Evolutionary conservation across 23 tunicate genomes (phyloP).

Genomic region (Styela clava): DNA sequence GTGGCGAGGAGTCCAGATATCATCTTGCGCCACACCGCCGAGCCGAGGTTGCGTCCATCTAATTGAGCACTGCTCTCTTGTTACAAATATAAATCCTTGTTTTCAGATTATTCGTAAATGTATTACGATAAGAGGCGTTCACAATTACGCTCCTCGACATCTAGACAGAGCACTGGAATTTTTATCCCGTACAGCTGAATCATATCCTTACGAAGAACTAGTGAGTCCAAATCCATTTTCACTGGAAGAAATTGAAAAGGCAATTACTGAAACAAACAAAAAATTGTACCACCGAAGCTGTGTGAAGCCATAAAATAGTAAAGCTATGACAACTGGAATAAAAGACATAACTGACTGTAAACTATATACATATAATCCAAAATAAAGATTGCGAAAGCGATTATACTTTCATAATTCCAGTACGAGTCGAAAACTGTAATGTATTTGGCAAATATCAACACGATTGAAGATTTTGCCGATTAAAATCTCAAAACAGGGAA

Average conservation of each 20-base stretch:
- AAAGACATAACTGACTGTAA: no score
- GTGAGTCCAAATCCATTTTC: constrained; percentile 19
- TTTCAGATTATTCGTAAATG: constrained; percentile 22
- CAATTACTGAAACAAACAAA: neutral
- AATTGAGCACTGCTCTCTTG: no score
- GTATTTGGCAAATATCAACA: no score
- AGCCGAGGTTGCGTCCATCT: no score
- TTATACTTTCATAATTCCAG: no score
- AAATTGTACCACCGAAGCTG: constrained; percentile 20
- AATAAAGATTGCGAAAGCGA: no score
- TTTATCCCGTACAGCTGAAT: neutral
- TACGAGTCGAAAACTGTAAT: no score
- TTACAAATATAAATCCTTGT: neutral
- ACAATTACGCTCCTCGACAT: constrained; percentile 24
- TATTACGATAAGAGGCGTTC: constrained; percentile 26
- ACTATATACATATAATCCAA: no score
- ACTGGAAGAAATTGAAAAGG: constrained; percentile 24
- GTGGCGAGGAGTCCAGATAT: no score
- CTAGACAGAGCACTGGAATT: constrained; percentile 27
- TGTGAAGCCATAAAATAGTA: constrained; percentile 8
- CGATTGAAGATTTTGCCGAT: no score
- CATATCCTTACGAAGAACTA: constrained; percentile 28
- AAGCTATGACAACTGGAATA: neutral
- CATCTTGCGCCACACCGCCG: no score
- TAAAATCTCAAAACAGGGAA: no score